phyloP scores from a whole-genome alignment of 2,888 invertebrate species.

The Lasioglossum vierecki region DNA sequence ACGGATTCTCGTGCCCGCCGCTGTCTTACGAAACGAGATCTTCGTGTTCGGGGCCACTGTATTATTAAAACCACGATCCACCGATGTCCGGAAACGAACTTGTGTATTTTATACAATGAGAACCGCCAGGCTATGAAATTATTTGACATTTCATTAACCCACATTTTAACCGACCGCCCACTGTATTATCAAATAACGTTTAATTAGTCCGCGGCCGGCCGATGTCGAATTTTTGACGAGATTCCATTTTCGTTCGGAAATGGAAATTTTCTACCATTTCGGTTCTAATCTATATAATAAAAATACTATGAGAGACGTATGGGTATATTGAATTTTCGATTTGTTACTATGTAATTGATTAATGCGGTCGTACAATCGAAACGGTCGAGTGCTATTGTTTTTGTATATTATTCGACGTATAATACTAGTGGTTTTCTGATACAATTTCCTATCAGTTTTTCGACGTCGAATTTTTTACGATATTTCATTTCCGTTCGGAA shows the following conservation, averaged over 20 bases:
- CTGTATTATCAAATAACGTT: not conserved
- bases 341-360: no score
- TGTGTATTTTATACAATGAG: constrained; percentile 12
- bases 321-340: not conserved
- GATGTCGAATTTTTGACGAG: not conserved
- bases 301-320: not conserved
- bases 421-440: not conserved
- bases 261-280: not conserved
- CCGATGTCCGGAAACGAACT: not conserved
- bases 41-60: not conserved
- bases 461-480: not conserved
- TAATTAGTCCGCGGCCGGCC: not conserved
- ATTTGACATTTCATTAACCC: constrained; percentile 16
- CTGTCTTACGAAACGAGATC: constrained; percentile 36
- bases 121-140: not conserved
- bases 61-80: constrained; percentile 29
- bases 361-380: not conserved
- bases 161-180: not conserved
- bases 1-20: constrained; percentile 8
- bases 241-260: constrained; percentile 3
- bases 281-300: not conserved
- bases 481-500: not conserved
- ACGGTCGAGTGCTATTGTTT: not conserved
- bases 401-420: not conserved
- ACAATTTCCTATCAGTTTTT: not conserved